These are phyloP conservation scores for Abrostola tripartita DNA, from an alignment of 2,888 invertebrate genomes.

Conservation along the genomic window DNA sequence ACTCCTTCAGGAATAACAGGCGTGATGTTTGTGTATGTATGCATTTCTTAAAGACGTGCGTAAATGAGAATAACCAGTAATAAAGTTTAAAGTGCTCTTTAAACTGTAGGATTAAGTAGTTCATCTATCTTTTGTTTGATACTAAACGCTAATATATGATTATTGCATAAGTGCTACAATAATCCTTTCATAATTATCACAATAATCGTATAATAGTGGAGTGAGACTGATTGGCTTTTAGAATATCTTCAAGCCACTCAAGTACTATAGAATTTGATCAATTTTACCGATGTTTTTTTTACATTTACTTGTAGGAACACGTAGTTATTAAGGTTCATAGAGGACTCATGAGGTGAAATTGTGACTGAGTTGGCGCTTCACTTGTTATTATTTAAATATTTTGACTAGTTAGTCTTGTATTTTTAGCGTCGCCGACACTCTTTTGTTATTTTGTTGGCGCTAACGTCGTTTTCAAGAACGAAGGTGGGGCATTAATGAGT, in stretches of 20 bases:
- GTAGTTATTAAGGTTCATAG: conserved; percentile 1
- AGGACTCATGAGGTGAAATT: conserved; percentile 14
- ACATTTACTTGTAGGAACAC: background rate
- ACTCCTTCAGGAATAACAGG: too few species aligned
- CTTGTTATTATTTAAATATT: background rate
- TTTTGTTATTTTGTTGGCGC: conserved; percentile 39
- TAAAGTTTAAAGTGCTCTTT: conserved; percentile 16
- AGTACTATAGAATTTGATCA: background rate
- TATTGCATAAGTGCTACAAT: conserved; percentile 7
- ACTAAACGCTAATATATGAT: conserved; percentile 9
- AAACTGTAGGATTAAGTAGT: conserved; percentile 15
- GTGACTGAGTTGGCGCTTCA: conserved; percentile 18
- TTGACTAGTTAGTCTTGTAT: conserved; percentile 50
- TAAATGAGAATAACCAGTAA: conserved; percentile 6
- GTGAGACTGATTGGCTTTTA: background rate
- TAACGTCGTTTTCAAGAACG: conserved; percentile 17
- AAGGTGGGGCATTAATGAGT: conserved; percentile 22
- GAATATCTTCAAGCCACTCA: background rate
- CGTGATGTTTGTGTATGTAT: too few species aligned
- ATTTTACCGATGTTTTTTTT: too few species aligned
- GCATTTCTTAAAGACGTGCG: too few species aligned
- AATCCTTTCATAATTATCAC: conserved; percentile 6
- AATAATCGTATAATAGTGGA: background rate
- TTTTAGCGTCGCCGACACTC: conserved; percentile 48
- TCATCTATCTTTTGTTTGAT: background rate